Evolutionary conservation across 2,113 vertebrate genomes (phyloP).

Genomic region (Athene noctua): DNA sequence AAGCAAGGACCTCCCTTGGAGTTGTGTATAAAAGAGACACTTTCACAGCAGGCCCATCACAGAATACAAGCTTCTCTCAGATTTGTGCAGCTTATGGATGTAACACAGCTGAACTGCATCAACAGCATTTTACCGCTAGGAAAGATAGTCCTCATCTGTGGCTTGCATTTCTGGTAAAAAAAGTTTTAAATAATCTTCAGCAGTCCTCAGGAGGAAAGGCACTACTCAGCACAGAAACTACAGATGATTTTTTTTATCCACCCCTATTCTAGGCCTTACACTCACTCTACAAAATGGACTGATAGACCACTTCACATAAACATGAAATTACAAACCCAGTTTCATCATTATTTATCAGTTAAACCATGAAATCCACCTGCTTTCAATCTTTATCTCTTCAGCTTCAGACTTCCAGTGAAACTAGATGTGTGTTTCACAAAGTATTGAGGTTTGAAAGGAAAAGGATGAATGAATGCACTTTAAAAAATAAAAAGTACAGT

Average conservation of each 20-base stretch:
- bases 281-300: background rate
- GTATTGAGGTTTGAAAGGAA: background rate
- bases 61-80: background rate
- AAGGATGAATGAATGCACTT: background rate
- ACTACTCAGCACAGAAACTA: background rate
- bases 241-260: background rate
- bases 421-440: background rate
- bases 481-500: background rate
- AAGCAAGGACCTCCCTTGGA: background rate
- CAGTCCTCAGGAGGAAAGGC: background rate
- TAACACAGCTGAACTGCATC: background rate
- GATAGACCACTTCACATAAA: background rate
- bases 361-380: background rate
- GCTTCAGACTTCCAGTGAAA: background rate
- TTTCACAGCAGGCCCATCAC: background rate
- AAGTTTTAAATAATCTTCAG: background rate
- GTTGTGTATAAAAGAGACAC: background rate
- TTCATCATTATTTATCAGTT: background rate
- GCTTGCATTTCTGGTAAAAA: background rate
- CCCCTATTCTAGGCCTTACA: background rate
- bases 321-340: background rate
- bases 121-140: background rate
- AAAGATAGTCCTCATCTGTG: background rate
- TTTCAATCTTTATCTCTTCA: background rate
- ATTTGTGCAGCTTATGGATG: background rate